These are phyloP conservation scores for human (Homo sapiens) DNA, from an alignment of 2,113 vertebrate genomes.

Conservation along the genomic window DNA sequence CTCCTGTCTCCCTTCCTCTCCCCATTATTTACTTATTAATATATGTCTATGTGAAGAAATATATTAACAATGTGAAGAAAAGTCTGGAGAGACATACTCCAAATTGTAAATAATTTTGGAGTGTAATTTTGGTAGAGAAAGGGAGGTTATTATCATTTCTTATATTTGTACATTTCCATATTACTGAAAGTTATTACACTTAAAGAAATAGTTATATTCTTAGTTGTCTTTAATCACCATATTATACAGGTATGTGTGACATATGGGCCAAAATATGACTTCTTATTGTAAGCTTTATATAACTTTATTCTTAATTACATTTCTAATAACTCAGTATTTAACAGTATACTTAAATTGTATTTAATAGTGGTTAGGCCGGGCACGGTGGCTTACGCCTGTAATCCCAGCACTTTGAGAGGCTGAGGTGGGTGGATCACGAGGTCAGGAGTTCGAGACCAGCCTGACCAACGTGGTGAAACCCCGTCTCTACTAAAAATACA, in stretches of 20 bases:
- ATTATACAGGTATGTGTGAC: not conserved
- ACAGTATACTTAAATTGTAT: not conserved
- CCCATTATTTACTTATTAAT: not conserved
- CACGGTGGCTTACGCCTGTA: too few species aligned
- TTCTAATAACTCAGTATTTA: not conserved
- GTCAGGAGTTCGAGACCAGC: too few species aligned
- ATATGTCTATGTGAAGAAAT: not conserved
- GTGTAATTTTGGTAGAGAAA: not conserved
- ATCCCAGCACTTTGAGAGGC: too few species aligned
- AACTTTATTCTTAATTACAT: not conserved
- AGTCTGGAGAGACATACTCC: not conserved
- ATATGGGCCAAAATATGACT: not conserved
- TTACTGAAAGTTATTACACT: not conserved
- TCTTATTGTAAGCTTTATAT: too few species aligned
- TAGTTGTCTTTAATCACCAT: not conserved
- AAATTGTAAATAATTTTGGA: not conserved
- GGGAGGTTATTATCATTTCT: not conserved
- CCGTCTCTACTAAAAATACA: too few species aligned
- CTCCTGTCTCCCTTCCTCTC: not conserved
- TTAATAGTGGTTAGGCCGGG: not conserved
- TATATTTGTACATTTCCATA: not conserved
- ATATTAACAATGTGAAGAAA: not conserved
- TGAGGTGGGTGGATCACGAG: too few species aligned
- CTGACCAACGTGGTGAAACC: too few species aligned
- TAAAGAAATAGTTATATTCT: not conserved